Evolutionary conservation across 2,113 vertebrate species (phyloP).

Genomic region (Hiodon tergisus): DNA sequence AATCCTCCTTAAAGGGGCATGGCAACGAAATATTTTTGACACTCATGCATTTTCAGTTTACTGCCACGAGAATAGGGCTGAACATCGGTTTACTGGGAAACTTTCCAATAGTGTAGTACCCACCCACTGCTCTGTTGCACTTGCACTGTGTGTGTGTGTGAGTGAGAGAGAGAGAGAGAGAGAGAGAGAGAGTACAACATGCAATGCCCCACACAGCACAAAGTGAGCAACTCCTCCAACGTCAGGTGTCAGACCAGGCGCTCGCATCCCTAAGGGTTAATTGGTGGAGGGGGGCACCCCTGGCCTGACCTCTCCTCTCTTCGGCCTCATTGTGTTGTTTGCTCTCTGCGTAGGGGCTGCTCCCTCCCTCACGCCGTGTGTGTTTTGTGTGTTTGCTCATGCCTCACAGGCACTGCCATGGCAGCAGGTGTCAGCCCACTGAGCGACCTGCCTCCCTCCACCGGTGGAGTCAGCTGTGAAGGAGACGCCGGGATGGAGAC

Average conservation of each 20-base stretch:
- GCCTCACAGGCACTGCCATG: slow-evolving; percentile 70
- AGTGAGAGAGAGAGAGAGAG: neutral
- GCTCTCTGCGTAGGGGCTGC: slow-evolving; percentile 35
- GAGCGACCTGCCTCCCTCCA: slow-evolving; percentile 64
- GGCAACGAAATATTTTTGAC: neutral
- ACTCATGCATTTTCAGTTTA: neutral
- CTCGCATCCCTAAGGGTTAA: slow-evolving; percentile 30
- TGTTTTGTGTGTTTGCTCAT: slow-evolving; percentile 41
- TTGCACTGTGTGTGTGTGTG: neutral
- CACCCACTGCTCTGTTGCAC: neutral
- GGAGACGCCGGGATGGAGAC: slow-evolving; percentile 60
- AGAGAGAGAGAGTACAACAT: neutral
- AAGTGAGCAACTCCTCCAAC: neutral
- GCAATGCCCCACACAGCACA: neutral
- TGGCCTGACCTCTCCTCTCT: no score
- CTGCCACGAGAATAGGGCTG: neutral
- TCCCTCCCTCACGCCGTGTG: slow-evolving; percentile 22
- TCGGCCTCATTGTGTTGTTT: slow-evolving; percentile 18
- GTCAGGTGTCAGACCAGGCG: neutral
- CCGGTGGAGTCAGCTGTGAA: slow-evolving; percentile 49
- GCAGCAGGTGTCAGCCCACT: slow-evolving; percentile 77
- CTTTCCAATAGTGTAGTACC: neutral
- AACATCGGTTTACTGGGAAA: neutral
- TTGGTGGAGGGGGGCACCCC: slow-evolving; percentile 25
- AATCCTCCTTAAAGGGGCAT: neutral